Conservation (phyloP, 1,140 invertebrate species). For the Brachionus rubens region DNA sequence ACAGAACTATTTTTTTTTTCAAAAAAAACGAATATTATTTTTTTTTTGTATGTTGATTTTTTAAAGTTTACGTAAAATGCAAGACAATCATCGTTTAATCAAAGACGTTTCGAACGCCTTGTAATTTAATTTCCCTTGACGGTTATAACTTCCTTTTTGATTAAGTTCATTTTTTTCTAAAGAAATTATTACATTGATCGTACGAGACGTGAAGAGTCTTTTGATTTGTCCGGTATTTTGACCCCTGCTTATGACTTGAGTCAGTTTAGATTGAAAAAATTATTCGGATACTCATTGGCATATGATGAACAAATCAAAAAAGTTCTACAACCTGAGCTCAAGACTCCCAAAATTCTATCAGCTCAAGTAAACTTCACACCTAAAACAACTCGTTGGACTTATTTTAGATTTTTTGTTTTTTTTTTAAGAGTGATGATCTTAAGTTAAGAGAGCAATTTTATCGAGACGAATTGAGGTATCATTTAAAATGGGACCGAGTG, state of each 20-base stretch:
- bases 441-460: constrained; percentile 38
- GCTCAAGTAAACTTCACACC: background rate
- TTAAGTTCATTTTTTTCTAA: background rate
- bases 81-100: constrained; percentile 39
- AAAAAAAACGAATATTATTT: too few relatives aligned
- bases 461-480: constrained; percentile 26
- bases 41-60: constrained; percentile 1
- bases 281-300: constrained; percentile 6
- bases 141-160: background rate
- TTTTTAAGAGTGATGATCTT: constrained; percentile 15
- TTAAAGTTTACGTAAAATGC: constrained; percentile 9
- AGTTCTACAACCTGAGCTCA: background rate
- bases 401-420: background rate
- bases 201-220: constrained; percentile 21
- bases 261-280: constrained; percentile 29
- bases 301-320: constrained; percentile 34
- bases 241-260: constrained; percentile 24
- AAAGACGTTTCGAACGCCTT: constrained; percentile 45
- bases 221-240: constrained; percentile 17
- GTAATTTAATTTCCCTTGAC: background rate
- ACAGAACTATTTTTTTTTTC: background rate
- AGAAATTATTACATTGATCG: constrained; percentile 44
- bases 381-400: background rate
- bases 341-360: background rate
- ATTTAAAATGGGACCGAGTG: constrained; percentile 24